Percentiles rank a stretch among this genome's conserved stretches.
Evolutionary conservation across 2,113 vertebrate species (phyloP).

Genomic region (Pomatostomus ruficeps): DNA sequence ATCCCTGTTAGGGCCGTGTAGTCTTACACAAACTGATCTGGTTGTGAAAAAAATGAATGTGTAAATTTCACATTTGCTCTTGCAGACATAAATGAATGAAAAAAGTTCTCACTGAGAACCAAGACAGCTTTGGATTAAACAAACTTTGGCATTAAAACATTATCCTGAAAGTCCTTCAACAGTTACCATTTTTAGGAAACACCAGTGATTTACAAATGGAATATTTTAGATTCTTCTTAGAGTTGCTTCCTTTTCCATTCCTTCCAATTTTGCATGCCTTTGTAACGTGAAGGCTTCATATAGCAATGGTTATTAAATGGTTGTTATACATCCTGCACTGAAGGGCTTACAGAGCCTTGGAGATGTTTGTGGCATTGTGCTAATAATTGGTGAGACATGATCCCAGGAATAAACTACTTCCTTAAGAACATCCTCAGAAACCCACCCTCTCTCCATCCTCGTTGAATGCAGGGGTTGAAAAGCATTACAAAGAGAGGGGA

Average conservation of each 20-base stretch:
- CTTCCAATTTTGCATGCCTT: background rate
- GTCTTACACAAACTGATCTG: background rate
- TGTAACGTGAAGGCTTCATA: background rate
- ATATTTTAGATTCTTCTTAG: background rate
- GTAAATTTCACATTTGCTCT: background rate
- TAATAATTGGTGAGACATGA: background rate
- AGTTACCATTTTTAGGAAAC: background rate
- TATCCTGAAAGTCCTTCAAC: background rate
- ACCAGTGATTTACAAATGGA: background rate
- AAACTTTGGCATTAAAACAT: background rate
- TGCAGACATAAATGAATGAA: background rate
- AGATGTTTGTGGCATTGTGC: background rate
- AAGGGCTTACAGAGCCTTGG: background rate
- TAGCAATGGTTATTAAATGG: background rate
- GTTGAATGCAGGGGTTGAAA: background rate
- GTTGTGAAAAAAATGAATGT: background rate
- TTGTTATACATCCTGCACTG: background rate
- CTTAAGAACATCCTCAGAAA: background rate
- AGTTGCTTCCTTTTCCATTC: background rate
- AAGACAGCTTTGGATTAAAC: background rate
- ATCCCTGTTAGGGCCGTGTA: background rate
- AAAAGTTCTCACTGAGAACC: background rate
- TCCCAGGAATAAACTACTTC: background rate
- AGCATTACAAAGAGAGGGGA: background rate
- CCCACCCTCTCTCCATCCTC: background rate